These are phyloP conservation scores for Neolamprologus sp. DNA, from an alignment of 2,113 vertebrate genomes.

Conservation along the genomic window DNA sequence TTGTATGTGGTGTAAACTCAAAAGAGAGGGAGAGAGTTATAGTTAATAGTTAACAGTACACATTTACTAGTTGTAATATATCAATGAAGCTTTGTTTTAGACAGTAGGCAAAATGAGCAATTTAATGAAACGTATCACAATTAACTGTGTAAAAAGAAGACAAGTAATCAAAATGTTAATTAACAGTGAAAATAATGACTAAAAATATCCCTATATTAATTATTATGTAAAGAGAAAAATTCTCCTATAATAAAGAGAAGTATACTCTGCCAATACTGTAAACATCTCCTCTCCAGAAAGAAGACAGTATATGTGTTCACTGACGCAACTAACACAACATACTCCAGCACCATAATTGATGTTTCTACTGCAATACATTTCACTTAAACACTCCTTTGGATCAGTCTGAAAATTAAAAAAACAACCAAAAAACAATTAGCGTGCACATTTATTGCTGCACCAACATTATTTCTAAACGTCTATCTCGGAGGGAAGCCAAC, in stretches of 20 bases:
- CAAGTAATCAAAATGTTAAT: background rate
- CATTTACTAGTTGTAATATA: background rate
- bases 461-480: constrained; percentile 20
- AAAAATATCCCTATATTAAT: background rate
- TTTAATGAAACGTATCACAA: background rate
- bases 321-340: background rate
- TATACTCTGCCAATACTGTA: background rate
- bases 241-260: background rate
- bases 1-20: background rate
- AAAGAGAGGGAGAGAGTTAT: background rate
- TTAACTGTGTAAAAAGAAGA: background rate
- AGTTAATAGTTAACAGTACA: background rate
- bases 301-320: background rate
- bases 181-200: background rate
- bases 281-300: background rate
- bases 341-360: constrained; percentile 34
- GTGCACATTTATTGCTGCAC: constrained; percentile 26
- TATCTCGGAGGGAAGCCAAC: background rate
- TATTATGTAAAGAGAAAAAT: background rate
- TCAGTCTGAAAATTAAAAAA: constrained; percentile 28
- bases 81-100: background rate
- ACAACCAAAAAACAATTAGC: constrained; percentile 18
- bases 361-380: constrained; percentile 40
- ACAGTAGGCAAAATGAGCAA: background rate
- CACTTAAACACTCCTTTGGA: constrained; percentile 23